These are phyloP conservation scores for Spialia ferax DNA, from an alignment of 2,888 invertebrate genomes.

Conservation along the genomic window DNA sequence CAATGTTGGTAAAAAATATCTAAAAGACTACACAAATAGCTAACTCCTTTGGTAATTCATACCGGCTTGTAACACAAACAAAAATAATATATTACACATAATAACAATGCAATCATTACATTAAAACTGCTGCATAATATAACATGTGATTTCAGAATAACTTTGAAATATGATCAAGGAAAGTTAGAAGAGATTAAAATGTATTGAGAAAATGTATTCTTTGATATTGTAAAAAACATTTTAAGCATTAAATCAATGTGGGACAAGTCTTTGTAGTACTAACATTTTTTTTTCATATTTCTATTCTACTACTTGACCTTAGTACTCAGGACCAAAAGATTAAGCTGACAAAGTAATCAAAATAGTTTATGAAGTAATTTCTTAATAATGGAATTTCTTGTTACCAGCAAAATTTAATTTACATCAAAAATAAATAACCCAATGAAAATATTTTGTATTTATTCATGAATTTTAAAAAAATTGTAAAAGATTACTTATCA, in stretches of 20 bases:
- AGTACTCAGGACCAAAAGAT: too few relatives aligned
- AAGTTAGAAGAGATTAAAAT: background rate
- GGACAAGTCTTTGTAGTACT: background rate
- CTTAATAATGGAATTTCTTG: constrained; percentile 1
- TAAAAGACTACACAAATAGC: constrained; percentile 77
- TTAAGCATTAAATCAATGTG: background rate
- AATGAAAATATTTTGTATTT: background rate
- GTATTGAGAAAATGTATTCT: background rate
- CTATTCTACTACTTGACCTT: too few relatives aligned
- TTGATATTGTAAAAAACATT: background rate
- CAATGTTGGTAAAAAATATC: constrained; percentile 65
- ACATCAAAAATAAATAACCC: background rate
- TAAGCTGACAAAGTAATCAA: background rate
- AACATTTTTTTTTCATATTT: too few relatives aligned
- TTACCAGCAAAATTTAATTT: constrained; percentile 21
- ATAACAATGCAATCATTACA: constrained; percentile 63
- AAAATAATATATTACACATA: constrained; percentile 52
- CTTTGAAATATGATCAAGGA: background rate
- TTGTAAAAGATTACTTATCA: constrained; percentile 15
- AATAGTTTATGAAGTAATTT: background rate
- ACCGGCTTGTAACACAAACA: constrained; percentile 77
- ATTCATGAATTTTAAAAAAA: constrained; percentile 16
- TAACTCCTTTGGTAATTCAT: constrained; percentile 84
- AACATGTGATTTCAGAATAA: constrained; percentile 58
- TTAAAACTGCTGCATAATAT: constrained; percentile 57